These are phyloP conservation scores for Drosophila diplacantha DNA, from an alignment of 2,888 invertebrate species.

Conservation along the genomic window DNA sequence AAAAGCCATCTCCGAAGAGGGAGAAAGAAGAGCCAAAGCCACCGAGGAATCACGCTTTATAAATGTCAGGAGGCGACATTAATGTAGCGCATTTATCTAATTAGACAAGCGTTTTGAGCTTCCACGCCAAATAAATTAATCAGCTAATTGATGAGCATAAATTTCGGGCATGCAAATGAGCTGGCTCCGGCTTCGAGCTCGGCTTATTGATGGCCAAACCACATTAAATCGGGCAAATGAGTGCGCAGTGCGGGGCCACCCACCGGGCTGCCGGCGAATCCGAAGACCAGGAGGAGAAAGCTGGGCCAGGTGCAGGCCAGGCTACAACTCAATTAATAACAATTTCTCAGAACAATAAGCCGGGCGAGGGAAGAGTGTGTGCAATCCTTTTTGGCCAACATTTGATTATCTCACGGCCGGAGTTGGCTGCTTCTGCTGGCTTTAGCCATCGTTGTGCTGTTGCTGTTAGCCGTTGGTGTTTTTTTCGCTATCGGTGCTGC, in stretches of 20 bases:
- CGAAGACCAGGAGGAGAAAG: conserved; percentile 9
- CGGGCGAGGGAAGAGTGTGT: conserved; percentile 32
- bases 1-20: conserved; percentile 2
- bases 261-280: conserved; percentile 13
- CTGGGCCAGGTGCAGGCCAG: conserved; percentile 25
- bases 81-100: conserved; percentile 70
- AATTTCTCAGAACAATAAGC: conserved; percentile 76
- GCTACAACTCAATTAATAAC: conserved; percentile 77
- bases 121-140: conserved; percentile 69
- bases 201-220: conserved; percentile 59
- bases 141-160: conserved; percentile 70
- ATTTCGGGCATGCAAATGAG: conserved; percentile 64
- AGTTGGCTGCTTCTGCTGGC: conserved; percentile 21
- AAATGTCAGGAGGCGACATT: conserved; percentile 65
- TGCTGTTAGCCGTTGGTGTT: conserved; percentile 13
- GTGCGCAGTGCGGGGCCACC: conserved; percentile 26
- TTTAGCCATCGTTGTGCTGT: background rate
- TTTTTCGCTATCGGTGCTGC: conserved; percentile 52
- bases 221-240: conserved; percentile 62
- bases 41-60: conserved; percentile 47
- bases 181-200: conserved; percentile 25
- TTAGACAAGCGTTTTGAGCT: conserved; percentile 68
- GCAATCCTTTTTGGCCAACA: conserved; percentile 48
- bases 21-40: conserved; percentile 13
- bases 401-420: conserved; percentile 61